Base-by-base conservation (phyloP, 2,113 vertebrate species). In the Cercopithecus mona region DNA sequence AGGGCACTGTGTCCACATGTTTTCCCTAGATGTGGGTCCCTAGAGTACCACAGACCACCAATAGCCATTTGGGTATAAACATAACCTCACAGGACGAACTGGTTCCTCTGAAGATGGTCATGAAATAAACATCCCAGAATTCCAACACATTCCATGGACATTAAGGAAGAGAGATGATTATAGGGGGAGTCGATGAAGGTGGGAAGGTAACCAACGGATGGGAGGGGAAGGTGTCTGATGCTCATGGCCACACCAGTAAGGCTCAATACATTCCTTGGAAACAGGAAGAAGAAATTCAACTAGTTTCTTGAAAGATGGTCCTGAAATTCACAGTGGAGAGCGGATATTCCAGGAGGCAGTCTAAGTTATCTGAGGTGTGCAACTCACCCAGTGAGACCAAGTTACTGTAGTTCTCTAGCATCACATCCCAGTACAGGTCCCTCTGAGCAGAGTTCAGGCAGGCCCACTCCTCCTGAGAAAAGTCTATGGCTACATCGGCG, bases 351-450 rank as follows among this genome's bases (percentile, higher is more conserved):
- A 2, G 48, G 32, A 20, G 25, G 59, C 35, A 48, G 78, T 52
- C 35, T 0, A 0, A 4, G 38, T 22, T 2, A 3, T 1, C 5
- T 0, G 25, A 30, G 17, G 43, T 50, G 27, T 16, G 57, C 16
- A 0, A 85, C 97, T 97, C 25, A 97, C 97, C 84, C 40, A 98
- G 82, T 0, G 97, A 96, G 70, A 98, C 93, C 93, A 97, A 17
- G 82, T 91, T 95, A 3, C 91, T 96, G 78, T 97, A 98, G 86
- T 97, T 98, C 88, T 98, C 97, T 78, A 98, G 2, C 97, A 98
- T 98, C 86, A 98, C 97, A 0, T 97, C 97, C 96, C 97, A 97
- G 96, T 97, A 98, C 25, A 96, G 89, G 85, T 97, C 95, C 86
- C 95, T 93, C 92, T 98, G 96, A 0, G 78, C 4, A 1, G 96